A percentile compares a stretch with the other conserved stretches of the same genome.
These are phyloP conservation scores for Caenorhabditis parvicauda DNA, from an alignment of 2,888 invertebrate genomes.

Conservation along the genomic window DNA sequence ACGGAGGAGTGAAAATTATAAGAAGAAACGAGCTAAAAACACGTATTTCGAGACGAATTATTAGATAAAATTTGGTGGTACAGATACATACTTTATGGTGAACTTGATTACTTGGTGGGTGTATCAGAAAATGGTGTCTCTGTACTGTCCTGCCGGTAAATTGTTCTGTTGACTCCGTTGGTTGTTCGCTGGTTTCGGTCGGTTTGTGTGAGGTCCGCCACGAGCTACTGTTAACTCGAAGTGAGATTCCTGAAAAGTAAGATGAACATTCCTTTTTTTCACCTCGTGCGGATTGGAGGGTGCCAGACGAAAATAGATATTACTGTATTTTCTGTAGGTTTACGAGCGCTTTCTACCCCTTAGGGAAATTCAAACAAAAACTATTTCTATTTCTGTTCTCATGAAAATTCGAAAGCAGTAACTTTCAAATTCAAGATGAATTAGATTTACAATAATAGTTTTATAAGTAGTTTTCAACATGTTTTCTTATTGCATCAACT, in stretches of 20 bases:
- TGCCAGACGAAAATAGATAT: neutral
- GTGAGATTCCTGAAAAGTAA: conserved; percentile 32
- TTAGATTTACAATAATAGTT: too few relatives aligned
- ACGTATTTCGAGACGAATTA: too few relatives aligned
- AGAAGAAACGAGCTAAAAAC: too few relatives aligned
- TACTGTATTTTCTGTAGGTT: too few relatives aligned
- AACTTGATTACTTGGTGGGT: neutral
- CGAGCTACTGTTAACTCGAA: conserved; percentile 59
- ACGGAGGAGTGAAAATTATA: too few relatives aligned
- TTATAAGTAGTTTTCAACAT: too few relatives aligned
- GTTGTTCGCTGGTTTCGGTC: conserved; percentile 22
- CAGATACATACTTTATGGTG: too few relatives aligned
- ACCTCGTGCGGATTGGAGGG: neutral
- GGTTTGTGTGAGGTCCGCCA: conserved; percentile 52
- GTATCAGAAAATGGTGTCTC: conserved; percentile 44
- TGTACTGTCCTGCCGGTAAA: conserved; percentile 32
- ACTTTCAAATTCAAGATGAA: too few relatives aligned
- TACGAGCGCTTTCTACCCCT: too few relatives aligned
- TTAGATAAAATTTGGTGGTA: too few relatives aligned
- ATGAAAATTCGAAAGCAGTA: neutral
- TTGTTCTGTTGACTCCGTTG: conserved; percentile 16
- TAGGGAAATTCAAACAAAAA: too few relatives aligned
- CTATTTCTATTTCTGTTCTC: neutral
- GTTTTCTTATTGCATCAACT: too few relatives aligned
- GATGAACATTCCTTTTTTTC: neutral